phyloP scores from a whole-genome alignment of 1,140 invertebrate genomes.

The Daktulosphaira vitifoliae region DNA sequence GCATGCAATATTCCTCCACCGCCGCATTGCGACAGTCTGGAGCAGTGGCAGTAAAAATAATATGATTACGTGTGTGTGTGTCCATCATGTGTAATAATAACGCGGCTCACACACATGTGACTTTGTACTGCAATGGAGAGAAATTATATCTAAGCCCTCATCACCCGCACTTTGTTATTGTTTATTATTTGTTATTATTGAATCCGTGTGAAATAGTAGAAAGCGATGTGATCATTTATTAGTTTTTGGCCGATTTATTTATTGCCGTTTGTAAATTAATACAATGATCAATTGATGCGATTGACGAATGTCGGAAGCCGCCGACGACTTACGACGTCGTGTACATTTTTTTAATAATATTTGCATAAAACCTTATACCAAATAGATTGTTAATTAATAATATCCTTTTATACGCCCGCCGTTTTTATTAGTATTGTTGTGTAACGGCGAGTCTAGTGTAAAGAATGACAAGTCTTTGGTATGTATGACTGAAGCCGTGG shows the following conservation, averaged over 20 bases:
- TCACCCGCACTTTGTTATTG: too few relatives aligned
- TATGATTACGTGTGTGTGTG: constrained; percentile 15
- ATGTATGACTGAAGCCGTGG: constrained; percentile 28
- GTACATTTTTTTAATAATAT: too few relatives aligned
- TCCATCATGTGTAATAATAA: constrained; percentile 27
- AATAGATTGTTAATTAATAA: too few relatives aligned
- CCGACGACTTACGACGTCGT: too few relatives aligned
- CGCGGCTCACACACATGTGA: background rate
- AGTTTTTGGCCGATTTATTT: constrained; percentile 1
- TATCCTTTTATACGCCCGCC: too few relatives aligned
- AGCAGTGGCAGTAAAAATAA: background rate
- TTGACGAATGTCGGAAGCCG: background rate
- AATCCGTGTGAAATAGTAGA: constrained; percentile 23
- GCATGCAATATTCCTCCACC: background rate
- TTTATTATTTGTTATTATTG: constrained; percentile 2
- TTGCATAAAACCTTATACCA: too few relatives aligned
- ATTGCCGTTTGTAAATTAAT: constrained; percentile 3
- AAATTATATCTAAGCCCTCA: too few relatives aligned
- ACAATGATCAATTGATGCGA: constrained; percentile 5
- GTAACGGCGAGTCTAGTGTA: background rate
- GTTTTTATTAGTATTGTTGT: too few relatives aligned
- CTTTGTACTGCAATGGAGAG: background rate
- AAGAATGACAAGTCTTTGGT: constrained; percentile 20
- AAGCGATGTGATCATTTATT: background rate
- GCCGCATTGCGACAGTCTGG: constrained; percentile 30